phyloP scores from a whole-genome alignment of 2,888 invertebrate species.

The Zelleria hepariella region DNA sequence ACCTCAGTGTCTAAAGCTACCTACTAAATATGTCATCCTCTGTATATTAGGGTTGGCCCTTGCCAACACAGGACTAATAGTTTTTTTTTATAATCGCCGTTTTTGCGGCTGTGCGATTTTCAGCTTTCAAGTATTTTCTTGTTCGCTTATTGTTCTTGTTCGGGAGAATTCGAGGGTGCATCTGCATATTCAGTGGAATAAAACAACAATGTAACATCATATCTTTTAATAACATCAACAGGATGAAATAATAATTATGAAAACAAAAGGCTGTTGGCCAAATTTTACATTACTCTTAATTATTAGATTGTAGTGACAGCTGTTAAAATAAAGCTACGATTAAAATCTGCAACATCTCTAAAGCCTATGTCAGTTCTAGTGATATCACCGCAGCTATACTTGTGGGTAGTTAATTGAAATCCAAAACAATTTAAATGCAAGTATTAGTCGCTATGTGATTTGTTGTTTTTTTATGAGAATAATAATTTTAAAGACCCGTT shows the following conservation, averaged over 20 bases:
- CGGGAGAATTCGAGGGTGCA: background rate
- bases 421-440: conserved; percentile 3
- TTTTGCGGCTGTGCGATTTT: too few species aligned
- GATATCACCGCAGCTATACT: background rate
- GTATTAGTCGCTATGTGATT: conserved; percentile 2
- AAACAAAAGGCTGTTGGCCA: conserved; percentile 2
- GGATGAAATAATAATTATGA: conserved; percentile 23
- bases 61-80: too few species aligned
- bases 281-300: conserved; percentile 7
- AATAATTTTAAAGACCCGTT: background rate
- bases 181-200: conserved; percentile 2
- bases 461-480: background rate
- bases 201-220: conserved; percentile 16
- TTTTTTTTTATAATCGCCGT: too few species aligned
- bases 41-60: too few species aligned
- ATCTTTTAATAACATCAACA: conserved; percentile 30
- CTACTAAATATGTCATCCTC: too few species aligned
- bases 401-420: background rate
- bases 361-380: conserved; percentile 5
- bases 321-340: conserved; percentile 4
- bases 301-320: conserved; percentile 3
- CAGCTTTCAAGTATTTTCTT: too few species aligned
- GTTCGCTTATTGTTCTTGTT: background rate
- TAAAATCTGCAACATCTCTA: conserved; percentile 7
- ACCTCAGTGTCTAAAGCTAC: too few species aligned